Conservation (phyloP, 2,888 invertebrate genomes). For the Tinea semifulvella region DNA sequence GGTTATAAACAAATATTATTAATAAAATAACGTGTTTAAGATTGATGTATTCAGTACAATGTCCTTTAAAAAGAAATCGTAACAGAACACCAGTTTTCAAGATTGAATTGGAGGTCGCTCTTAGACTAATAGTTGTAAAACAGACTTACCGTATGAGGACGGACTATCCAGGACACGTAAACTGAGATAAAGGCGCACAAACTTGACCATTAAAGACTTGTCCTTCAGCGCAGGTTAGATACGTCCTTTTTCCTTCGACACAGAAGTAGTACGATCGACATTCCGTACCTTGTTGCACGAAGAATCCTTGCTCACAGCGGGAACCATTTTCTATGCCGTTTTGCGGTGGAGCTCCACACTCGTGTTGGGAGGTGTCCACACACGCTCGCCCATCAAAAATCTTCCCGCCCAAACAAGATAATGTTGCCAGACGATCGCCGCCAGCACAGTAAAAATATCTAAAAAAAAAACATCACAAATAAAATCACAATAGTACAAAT, state of each 20-base stretch:
- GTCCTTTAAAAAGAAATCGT: too few species aligned
- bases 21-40: too few species aligned
- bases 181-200: constrained; percentile 54
- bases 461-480: constrained; percentile 30
- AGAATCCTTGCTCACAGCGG: constrained; percentile 60
- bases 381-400: constrained; percentile 68
- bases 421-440: constrained; percentile 60
- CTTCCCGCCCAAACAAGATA: constrained; percentile 64
- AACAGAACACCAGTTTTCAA: too few species aligned
- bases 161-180: constrained; percentile 60
- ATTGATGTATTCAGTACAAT: too few species aligned
- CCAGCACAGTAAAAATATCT: constrained; percentile 69
- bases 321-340: constrained; percentile 32
- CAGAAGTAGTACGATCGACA: constrained; percentile 68
- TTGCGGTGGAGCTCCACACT: constrained; percentile 42
- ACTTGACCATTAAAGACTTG: constrained; percentile 67
- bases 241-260: constrained; percentile 57
- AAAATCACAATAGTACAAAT: too few species aligned
- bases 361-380: constrained; percentile 44
- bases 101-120: too few species aligned
- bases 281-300: constrained; percentile 51
- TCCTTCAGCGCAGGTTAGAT: constrained; percentile 49
- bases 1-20: too few species aligned
- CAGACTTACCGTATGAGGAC: too few species aligned
- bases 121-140: too few species aligned